A percentile compares a stretch with the other conserved stretches of the same genome.
These are phyloP conservation scores for Stenodera caucasica DNA, from an alignment of 2,888 invertebrate genomes.

Conservation along the genomic window DNA sequence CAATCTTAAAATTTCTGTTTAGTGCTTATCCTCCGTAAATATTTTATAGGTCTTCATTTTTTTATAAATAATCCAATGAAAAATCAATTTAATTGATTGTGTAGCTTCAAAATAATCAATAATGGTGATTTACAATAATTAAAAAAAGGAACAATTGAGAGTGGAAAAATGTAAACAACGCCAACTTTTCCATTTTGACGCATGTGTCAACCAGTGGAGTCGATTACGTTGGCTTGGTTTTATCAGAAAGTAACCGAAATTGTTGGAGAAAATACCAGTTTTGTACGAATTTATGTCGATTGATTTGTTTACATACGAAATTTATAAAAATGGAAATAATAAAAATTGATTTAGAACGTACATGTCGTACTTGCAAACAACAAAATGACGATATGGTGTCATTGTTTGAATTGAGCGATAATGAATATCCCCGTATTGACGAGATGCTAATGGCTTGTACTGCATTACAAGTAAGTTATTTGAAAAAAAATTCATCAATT, in stretches of 20 bases:
- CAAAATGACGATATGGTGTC: conserved; percentile 49
- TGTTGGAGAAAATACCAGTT: too few relatives aligned
- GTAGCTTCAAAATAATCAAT: too few relatives aligned
- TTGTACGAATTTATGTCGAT: too few relatives aligned
- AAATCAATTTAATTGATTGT: too few relatives aligned
- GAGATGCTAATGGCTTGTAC: conserved; percentile 58
- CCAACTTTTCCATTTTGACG: conserved; percentile 3
- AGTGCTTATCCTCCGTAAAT: too few relatives aligned
- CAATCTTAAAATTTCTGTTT: too few relatives aligned
- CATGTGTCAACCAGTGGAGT: conserved; percentile 46
- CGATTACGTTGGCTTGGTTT: conserved; percentile 50
- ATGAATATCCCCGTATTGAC: conserved; percentile 54
- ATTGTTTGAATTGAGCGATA: conserved; percentile 48
- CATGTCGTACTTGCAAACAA: conserved; percentile 54
- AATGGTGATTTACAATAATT: too few relatives aligned
- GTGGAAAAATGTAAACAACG: conserved; percentile 12
- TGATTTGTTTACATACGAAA: conserved; percentile 15
- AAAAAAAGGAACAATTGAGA: background rate
- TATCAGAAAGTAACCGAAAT: conserved; percentile 23
- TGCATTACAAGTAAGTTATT: conserved; percentile 52
- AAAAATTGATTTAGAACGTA: conserved; percentile 47
- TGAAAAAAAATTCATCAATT: conserved; percentile 12
- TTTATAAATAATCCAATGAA: too few relatives aligned
- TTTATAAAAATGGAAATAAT: conserved; percentile 44
- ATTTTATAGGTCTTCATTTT: too few relatives aligned